Conservation (phyloP, 2,113 vertebrate species). For the Gadus chalcogrammus region DNA sequence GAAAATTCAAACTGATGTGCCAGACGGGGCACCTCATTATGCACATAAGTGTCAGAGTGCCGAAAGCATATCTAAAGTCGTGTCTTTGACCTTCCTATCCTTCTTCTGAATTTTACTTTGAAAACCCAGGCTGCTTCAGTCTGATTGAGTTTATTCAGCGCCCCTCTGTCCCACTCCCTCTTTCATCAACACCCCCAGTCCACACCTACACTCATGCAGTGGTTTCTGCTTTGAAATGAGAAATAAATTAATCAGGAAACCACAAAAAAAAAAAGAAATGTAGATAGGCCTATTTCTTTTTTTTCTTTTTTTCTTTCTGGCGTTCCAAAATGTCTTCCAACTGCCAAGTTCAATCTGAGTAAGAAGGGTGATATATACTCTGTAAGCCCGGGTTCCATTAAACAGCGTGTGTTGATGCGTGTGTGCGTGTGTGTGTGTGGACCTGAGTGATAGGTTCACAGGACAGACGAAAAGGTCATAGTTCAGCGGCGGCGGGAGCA, state of each 20-base stretch:
- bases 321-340: too few species aligned
- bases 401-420: neutral
- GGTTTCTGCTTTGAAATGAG: neutral
- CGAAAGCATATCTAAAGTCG: neutral
- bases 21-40: too few species aligned
- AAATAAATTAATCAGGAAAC: too few species aligned
- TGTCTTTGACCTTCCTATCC: neutral
- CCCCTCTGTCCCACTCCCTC: neutral
- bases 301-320: too few species aligned
- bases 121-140: neutral
- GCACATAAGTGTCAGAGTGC: neutral
- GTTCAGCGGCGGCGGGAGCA: slow-evolving; percentile 30
- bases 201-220: neutral
- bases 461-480: slow-evolving; percentile 23
- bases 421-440: neutral
- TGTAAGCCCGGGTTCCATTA: too few species aligned
- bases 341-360: too few species aligned
- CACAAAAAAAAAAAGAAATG: too few species aligned
- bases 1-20: too few species aligned
- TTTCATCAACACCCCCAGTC: neutral
- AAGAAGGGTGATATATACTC: too few species aligned
- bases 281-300: too few species aligned
- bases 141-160: neutral
- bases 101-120: neutral
- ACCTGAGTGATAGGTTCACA: slow-evolving; percentile 31